phyloP scores from a whole-genome alignment of 2,113 vertebrate species.

The Hepsetus odoe region DNA sequence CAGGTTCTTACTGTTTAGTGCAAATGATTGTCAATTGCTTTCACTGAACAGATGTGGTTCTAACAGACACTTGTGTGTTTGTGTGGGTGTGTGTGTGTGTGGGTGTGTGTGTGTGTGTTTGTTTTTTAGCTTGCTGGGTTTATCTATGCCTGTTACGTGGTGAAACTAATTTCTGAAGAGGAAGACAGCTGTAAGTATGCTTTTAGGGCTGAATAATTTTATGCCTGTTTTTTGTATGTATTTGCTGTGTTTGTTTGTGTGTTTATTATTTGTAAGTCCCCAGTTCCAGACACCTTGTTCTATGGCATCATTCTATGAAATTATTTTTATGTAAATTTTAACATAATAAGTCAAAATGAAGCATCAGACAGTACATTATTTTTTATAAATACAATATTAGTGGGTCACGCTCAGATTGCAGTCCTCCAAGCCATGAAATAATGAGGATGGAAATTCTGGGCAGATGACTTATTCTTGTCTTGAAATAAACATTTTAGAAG shows the following conservation, averaged over 20 bases:
- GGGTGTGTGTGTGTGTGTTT: constrained; percentile 68
- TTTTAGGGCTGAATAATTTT: constrained; percentile 7
- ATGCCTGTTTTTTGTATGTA: neutral
- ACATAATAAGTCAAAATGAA: too few species aligned
- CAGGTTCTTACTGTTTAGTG: neutral
- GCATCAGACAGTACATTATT: too few species aligned
- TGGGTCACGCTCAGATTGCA: too few species aligned
- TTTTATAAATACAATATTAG: too few species aligned
- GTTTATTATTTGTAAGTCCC: too few species aligned
- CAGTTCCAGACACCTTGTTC: too few species aligned
- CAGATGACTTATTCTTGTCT: too few species aligned
- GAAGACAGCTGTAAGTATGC: constrained; percentile 98
- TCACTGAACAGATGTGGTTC: constrained; percentile 2
- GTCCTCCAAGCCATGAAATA: too few species aligned
- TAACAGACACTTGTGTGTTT: constrained; percentile 44
- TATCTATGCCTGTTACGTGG: constrained; percentile 98
- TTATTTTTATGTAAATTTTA: too few species aligned
- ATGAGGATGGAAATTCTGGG: too few species aligned
- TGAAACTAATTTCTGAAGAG: constrained; percentile 99
- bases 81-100: constrained; percentile 41
- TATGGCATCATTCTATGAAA: too few species aligned
- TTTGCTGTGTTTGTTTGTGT: neutral
- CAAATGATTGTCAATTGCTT: constrained; percentile 11
- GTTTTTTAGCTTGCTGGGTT: constrained; percentile 92
- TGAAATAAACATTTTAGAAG: too few species aligned